These are phyloP conservation scores for Hestina assimilis DNA, from an alignment of 1,140 invertebrate genomes.

Conservation along the genomic window DNA sequence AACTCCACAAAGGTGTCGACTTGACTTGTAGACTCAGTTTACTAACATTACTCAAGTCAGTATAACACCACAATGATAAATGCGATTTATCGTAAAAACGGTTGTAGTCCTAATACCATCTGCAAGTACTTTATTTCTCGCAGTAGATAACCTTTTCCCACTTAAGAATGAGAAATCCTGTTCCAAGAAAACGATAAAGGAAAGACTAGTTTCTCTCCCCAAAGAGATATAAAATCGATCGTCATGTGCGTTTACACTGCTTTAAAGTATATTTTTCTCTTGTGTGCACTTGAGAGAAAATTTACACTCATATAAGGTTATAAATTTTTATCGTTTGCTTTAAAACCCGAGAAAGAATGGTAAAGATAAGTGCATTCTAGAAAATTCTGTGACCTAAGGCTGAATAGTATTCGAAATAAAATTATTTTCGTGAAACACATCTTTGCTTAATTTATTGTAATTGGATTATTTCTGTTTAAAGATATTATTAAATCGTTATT, in stretches of 20 bases:
- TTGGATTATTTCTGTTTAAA: no score
- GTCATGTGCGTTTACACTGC: constrained; percentile 7
- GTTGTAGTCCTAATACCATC: neutral
- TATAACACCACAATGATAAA: neutral
- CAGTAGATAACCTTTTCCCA: neutral
- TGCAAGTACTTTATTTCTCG: neutral
- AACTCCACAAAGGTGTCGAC: no score
- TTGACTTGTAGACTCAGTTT: neutral
- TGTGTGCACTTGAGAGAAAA: constrained; percentile 6
- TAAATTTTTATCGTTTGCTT: constrained; percentile 9
- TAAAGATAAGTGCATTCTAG: constrained; percentile 1
- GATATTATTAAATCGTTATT: no score
- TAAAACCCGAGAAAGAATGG: neutral
- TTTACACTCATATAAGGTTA: neutral
- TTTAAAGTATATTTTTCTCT: constrained; percentile 12
- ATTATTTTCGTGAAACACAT: no score
- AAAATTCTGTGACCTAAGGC: neutral
- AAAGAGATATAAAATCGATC: constrained; percentile 18
- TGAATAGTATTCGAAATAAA: no score
- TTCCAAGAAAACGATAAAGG: constrained; percentile 22
- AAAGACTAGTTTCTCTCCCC: constrained; percentile 9
- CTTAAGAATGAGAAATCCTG: neutral
- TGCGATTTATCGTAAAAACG: neutral
- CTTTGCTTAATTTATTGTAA: no score
- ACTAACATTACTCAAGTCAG: neutral